Base-by-base conservation (phyloP, 2,113 vertebrate genomes). In the Xyliphius kryptos region DNA sequence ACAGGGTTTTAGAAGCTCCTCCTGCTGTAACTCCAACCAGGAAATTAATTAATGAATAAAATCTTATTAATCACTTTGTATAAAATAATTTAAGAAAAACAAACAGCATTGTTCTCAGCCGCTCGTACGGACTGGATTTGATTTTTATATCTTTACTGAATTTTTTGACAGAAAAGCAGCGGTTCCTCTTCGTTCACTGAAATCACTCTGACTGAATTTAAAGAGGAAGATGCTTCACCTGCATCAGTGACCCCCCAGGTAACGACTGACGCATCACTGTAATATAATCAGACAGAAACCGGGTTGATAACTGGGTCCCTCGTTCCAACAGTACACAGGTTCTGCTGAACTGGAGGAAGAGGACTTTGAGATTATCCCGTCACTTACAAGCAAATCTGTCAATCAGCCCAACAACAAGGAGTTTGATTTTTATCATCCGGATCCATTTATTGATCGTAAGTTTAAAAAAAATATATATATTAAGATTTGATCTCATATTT, bases 401-500 rank as follows among this genome's bases (percentile, higher is more conserved):
- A 55, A 81, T 70, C 70, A 84, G 36, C 79, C 72, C 63, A 69
- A 83, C 62, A 80, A 87, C 61, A 71, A 78, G 66, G 88, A 83
- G 58, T 80, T 97, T 81, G 93, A 97, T 74, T 98, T 98, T 81
- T 98, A 92, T 80, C 89, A 95, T 66, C 88, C 89, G 16, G 89
- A 98, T 81, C 94, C 94, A 66, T 98, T 98, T 51, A 82, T 89
- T 80, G 90, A 85, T 69, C 88, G 90, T 91, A 85, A 91, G 89
- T 66, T 41, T 11, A 41, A 61, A 3, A 6, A 3, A 32, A 32
- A 32, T 6, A 6, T 6, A n/a, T n/a, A n/a, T n/a, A n/a, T n/a
- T n/a, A n/a, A 32, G 26, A 32, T 6, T 5, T 32, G 26, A 5
- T 32, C 26, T 32, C 26, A 3, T 5, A 6, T 5, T 32, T 32